Base-by-base conservation (phyloP, 2,797 vertebrate genomes). In the Crenichthys baileyi region DNA sequence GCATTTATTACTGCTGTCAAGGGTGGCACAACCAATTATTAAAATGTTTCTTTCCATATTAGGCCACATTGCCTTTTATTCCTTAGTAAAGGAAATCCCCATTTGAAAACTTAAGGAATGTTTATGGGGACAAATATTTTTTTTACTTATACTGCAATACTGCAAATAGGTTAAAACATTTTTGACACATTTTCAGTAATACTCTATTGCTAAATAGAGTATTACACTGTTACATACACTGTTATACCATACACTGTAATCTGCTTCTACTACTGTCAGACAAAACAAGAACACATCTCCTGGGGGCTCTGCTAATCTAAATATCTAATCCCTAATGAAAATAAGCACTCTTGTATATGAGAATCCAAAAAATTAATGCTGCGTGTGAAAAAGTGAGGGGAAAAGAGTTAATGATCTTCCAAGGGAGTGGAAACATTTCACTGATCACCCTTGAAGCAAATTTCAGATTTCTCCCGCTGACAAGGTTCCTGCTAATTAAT, bases 401-500 rank as follows among this genome's bases (percentile, higher is more conserved):
- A 70, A 29, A 29, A 29, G 13, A 48, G 67, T 70, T 70, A 70
- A 70, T 50, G 68, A 55, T 74, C 51, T 56, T 76, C 61, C 31
- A 41, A 9, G n/a, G 51, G 36, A 76, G 77, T 63, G 16, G 39
- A 5, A 48, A 24, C 44, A 63, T 79, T 76, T 82, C 76, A 76
- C 2, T 61, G 68, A 77, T 81, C 67, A 26, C 24, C 67, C 67
- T 70, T n/a, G 48, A 70, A 70, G 67, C 67, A 70, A 48, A 70
- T 26, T 67, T 44, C 60, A 81, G 60, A 86, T 41, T 77, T 53
- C 72, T 79, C 53, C 24, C 18, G 48, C 58, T 73, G 53, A 76
- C 48, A 55, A 36, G 56, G 61, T 46, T n/a, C 41, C 13, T 78
- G 48, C 75, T 78, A 86, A 90, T 77, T 78, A 80, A 77, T 79